phyloP scores from a whole-genome alignment of 1,140 invertebrate species.

The Philaenus spumarius region DNA sequence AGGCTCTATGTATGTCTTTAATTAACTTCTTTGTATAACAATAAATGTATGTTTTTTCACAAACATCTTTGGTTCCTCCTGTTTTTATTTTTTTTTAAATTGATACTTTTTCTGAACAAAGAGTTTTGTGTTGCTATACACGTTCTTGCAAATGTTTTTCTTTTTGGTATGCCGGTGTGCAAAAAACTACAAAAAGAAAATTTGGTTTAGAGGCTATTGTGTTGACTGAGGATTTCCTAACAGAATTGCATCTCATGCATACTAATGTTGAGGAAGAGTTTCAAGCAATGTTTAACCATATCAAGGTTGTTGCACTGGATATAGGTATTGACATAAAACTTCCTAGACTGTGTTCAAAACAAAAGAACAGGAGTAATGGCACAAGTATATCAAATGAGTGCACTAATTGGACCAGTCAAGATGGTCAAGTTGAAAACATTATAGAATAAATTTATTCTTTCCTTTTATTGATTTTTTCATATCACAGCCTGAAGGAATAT shows the following conservation, averaged over 20 bases:
- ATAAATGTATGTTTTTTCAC: too few species aligned
- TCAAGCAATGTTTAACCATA: too few species aligned
- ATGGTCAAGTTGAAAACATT: slow-evolving; percentile 1
- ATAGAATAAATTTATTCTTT: not conserved
- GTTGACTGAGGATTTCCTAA: not conserved
- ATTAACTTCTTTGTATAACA: too few species aligned
- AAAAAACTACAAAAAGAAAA: not conserved
- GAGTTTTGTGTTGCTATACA: not conserved
- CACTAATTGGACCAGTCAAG: not conserved
- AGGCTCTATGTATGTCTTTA: too few species aligned
- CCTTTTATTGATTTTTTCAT: slow-evolving; percentile 2
- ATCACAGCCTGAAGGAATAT: not conserved
- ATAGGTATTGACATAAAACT: too few species aligned
- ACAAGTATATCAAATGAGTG: not conserved
- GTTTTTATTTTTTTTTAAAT: too few species aligned
- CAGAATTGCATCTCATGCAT: slow-evolving; percentile 2
- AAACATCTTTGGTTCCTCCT: too few species aligned
- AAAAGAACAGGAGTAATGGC: slow-evolving; percentile 3
- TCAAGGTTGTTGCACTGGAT: not conserved
- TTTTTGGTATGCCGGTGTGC: slow-evolving; percentile 2
- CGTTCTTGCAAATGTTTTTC: not conserved
- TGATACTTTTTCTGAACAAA: not conserved
- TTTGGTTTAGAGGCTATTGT: too few species aligned
- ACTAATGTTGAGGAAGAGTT: too few species aligned
- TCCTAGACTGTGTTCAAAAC: too few species aligned